Evolutionary conservation across 2,797 vertebrate genomes (phyloP).

Genomic region (Chiloscyllium punctatum): DNA sequence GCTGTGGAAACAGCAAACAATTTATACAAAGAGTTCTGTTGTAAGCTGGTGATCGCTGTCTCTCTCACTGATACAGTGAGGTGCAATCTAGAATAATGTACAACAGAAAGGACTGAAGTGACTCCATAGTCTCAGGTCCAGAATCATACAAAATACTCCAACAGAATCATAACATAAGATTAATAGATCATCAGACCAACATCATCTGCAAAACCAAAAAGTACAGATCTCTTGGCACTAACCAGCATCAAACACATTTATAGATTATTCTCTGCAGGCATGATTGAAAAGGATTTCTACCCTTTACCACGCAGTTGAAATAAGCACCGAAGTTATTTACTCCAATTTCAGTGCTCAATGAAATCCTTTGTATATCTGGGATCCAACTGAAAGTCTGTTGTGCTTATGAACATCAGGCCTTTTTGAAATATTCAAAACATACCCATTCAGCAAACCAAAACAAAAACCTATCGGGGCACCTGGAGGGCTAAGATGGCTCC

Average conservation of each 20-base stretch:
- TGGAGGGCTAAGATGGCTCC: neutral
- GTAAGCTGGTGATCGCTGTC: neutral
- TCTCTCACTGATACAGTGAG: conserved; percentile 34
- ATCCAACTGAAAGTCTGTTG: neutral
- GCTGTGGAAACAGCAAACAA: neutral
- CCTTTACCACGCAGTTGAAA: neutral
- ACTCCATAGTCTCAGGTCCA: neutral
- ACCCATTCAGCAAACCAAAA: neutral
- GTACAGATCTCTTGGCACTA: conserved; percentile 10
- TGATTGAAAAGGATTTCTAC: neutral
- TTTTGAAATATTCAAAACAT: neutral
- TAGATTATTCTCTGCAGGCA: neutral
- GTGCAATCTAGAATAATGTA: neutral
- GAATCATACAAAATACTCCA: neutral
- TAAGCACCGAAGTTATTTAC: neutral
- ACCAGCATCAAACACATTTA: neutral
- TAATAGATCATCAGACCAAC: neutral
- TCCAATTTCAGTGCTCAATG: neutral
- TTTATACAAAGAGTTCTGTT: conserved; percentile 3
- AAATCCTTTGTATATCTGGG: neutral
- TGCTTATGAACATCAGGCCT: neutral
- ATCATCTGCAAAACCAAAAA: neutral
- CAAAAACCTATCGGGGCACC: neutral
- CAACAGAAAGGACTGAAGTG: neutral
- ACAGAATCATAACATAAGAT: conserved; percentile 1